Evolutionary conservation across 2,113 vertebrate species (phyloP).

Genomic region (Bombycilla garrulus): DNA sequence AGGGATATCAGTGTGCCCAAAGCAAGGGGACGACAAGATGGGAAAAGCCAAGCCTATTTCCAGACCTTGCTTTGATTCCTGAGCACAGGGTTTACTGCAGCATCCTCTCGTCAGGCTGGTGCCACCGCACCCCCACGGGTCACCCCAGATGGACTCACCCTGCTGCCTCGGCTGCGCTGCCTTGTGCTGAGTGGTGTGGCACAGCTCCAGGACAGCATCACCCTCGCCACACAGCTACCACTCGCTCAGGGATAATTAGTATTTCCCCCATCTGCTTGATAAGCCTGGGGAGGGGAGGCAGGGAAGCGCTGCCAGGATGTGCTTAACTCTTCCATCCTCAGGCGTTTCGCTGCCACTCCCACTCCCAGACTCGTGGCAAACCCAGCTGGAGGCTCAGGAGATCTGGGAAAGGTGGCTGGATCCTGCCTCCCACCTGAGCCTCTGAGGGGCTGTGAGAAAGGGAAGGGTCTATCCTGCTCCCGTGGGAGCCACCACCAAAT

Average conservation of each 20-base stretch:
- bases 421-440: background rate
- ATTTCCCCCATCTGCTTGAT: slow-evolving; percentile 58
- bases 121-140: accelerated
- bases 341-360: background rate
- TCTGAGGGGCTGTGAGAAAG: accelerated
- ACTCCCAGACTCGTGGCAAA: accelerated
- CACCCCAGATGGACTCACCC: accelerated
- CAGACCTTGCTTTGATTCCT: background rate
- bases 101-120: background rate
- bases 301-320: background rate
- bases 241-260: slow-evolving; percentile 43
- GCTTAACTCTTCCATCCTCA: slow-evolving; percentile 46
- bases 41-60: background rate
- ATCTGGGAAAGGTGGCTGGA: background rate
- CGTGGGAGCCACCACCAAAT: background rate
- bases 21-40: accelerated
- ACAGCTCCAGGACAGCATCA: background rate
- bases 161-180: accelerated
- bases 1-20: background rate
- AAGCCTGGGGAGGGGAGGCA: background rate
- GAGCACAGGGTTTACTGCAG: background rate
- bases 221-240: background rate
- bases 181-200: background rate
- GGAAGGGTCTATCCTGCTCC: background rate
- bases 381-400: background rate